These are phyloP conservation scores for Nomada fucata DNA, from an alignment of 2,888 invertebrate genomes.

Conservation along the genomic window DNA sequence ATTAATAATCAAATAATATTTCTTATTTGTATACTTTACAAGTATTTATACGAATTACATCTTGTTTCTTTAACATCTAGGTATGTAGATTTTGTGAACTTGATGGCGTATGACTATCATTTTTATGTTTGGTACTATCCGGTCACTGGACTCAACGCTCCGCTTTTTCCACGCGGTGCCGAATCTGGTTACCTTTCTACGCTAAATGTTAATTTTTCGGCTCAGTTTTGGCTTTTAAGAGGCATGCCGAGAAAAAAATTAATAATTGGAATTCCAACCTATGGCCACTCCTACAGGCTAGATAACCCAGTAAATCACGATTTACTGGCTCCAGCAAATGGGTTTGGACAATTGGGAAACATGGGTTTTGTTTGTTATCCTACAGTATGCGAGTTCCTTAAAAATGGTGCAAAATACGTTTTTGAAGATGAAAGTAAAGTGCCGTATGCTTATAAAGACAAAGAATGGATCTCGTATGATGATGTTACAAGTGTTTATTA, in stretches of 20 bases:
- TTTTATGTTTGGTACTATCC: slow-evolving; percentile 91
- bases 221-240: slow-evolving; percentile 90
- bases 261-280: slow-evolving; percentile 94
- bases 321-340: slow-evolving; percentile 89
- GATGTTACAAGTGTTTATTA: slow-evolving; percentile 87
- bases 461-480: slow-evolving; percentile 95
- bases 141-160: slow-evolving; percentile 93
- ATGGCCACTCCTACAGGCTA: slow-evolving; percentile 89
- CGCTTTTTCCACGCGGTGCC: slow-evolving; percentile 87
- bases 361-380: slow-evolving; percentile 90
- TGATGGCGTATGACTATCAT: slow-evolving; percentile 97
- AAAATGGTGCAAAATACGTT: slow-evolving; percentile 85
- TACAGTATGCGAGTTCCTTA: slow-evolving; percentile 89
- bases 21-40: neutral
- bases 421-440: slow-evolving; percentile 90
- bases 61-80: slow-evolving; percentile 81
- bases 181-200: slow-evolving; percentile 89
- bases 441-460: slow-evolving; percentile 89
- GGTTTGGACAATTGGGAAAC: slow-evolving; percentile 88
- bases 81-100: slow-evolving; percentile 92
- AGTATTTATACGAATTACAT: neutral
- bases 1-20: neutral
- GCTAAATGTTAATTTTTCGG: slow-evolving; percentile 93
- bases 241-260: slow-evolving; percentile 91
- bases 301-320: slow-evolving; percentile 88